A percentile compares a stretch with the other conserved stretches of the same genome.
Conservation (phyloP, 2,888 invertebrate genomes). For the Hololepta plana region DNA sequence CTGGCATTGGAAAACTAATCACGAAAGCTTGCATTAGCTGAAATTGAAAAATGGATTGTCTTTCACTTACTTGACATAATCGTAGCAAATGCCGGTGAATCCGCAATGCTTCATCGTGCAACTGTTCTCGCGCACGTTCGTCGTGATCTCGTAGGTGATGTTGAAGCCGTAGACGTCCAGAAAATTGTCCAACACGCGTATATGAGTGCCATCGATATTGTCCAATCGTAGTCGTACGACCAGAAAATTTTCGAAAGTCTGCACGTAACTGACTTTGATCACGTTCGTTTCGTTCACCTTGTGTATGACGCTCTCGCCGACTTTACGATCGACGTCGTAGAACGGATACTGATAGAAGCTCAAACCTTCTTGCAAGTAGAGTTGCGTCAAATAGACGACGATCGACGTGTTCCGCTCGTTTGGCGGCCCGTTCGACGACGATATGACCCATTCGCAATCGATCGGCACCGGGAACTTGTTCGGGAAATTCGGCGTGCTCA, state of each 20-base stretch:
- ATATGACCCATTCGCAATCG: conserved; percentile 70
- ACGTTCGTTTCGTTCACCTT: conserved; percentile 58
- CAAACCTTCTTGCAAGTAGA: conserved; percentile 64
- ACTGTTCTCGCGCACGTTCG: conserved; percentile 35
- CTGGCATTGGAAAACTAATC: too few species aligned
- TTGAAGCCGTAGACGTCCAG: conserved; percentile 84
- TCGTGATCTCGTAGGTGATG: conserved; percentile 69
- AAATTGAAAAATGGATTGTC: too few species aligned
- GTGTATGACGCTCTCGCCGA: conserved; percentile 39
- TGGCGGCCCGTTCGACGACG: conserved; percentile 38
- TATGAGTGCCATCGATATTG: conserved; percentile 49
- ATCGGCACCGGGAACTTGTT: conserved; percentile 64
- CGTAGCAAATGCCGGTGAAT: conserved; percentile 71
- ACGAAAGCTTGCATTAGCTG: too few species aligned
- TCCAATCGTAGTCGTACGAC: conserved; percentile 60
- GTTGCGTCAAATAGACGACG: conserved; percentile 73
- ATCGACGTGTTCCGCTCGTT: conserved; percentile 48
- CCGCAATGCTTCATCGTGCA: conserved; percentile 72
- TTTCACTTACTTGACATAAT: conserved; percentile 51
- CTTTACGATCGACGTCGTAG: conserved; percentile 13
- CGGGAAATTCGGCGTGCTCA: conserved; percentile 76
- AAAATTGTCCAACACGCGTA: conserved; percentile 62
- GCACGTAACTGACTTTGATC: conserved; percentile 42
- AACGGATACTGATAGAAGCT: conserved; percentile 5
- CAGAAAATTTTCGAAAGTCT: conserved; percentile 51